phyloP scores from a whole-genome alignment of 2,797 vertebrate species.

The Pseudopleuronectes americanus region DNA sequence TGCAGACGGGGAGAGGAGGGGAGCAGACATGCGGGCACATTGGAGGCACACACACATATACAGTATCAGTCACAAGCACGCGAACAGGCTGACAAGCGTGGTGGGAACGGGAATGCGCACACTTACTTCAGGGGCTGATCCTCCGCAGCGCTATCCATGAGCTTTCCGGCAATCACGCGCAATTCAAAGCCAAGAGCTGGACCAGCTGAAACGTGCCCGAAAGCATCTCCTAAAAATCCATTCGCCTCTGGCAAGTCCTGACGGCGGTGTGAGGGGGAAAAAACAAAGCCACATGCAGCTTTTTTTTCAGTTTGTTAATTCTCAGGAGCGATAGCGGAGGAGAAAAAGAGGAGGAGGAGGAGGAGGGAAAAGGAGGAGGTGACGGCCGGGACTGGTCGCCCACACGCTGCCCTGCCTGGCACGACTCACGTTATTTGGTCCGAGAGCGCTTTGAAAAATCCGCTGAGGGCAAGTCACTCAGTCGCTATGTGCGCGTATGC shows the following conservation, averaged over 20 bases:
- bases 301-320: slow-evolving; percentile 71
- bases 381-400: slow-evolving; percentile 76
- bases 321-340: slow-evolving; percentile 51
- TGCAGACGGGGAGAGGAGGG: slow-evolving; percentile 15
- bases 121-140: slow-evolving; percentile 80
- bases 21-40: slow-evolving; percentile 21
- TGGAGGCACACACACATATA: slow-evolving; percentile 2
- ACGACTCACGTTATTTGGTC: slow-evolving; percentile 76
- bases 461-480: slow-evolving; percentile 74
- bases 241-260: slow-evolving; percentile 58
- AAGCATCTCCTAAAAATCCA: slow-evolving; percentile 71
- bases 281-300: slow-evolving; percentile 51
- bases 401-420: slow-evolving; percentile 71
- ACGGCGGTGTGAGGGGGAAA: slow-evolving; percentile 9
- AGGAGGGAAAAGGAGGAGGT: slow-evolving; percentile 60
- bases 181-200: slow-evolving; percentile 61
- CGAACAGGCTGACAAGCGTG: slow-evolving; percentile 31
- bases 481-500: slow-evolving; percentile 37
- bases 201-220: slow-evolving; percentile 56
- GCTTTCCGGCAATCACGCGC: slow-evolving; percentile 62
- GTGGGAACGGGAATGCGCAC: slow-evolving; percentile 39
- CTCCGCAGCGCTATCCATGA: slow-evolving; percentile 72
- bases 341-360: slow-evolving; percentile 39
- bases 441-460: slow-evolving; percentile 79
- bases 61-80: slow-evolving; percentile 18